A percentile compares a stretch with the other conserved stretches of the same genome.
phyloP scores from a whole-genome alignment of 2,888 invertebrate species.

The Ochlodes sylvanus region DNA sequence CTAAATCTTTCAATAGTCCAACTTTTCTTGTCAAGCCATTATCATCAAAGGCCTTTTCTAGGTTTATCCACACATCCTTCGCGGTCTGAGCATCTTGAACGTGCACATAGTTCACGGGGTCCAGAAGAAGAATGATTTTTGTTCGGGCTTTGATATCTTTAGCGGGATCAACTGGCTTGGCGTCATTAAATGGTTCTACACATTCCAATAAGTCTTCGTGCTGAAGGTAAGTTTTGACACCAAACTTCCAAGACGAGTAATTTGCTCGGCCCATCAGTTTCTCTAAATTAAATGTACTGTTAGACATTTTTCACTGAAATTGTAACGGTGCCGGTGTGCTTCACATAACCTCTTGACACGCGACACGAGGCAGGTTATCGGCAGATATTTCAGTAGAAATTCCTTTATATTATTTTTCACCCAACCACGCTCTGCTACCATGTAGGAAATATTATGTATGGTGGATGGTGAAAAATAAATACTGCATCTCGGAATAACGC shows the following conservation, averaged over 20 bases:
- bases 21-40: conserved; percentile 40
- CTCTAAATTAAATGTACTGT: conserved; percentile 7
- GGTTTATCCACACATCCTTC: conserved; percentile 41
- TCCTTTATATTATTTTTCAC: not conserved
- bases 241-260: conserved; percentile 14
- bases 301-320: not conserved
- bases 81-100: conserved; percentile 41
- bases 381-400: not conserved
- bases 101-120: conserved; percentile 43
- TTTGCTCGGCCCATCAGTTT: conserved; percentile 12
- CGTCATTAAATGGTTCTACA: not conserved
- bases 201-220: conserved; percentile 46
- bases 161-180: conserved; percentile 15
- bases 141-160: conserved; percentile 40
- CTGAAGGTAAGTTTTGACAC: conserved; percentile 6
- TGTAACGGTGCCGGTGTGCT: not conserved
- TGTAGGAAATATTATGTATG: not conserved
- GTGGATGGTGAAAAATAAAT: too few relatives aligned
- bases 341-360: not conserved
- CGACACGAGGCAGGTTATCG: not conserved
- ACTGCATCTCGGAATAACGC: too few relatives aligned
- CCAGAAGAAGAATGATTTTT: conserved; percentile 40
- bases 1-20: conserved; percentile 43
- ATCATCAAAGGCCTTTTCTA: conserved; percentile 45
- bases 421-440: conserved; percentile 13